Base-by-base conservation (phyloP, 2,113 vertebrate species). In the Dolichallabes microphthalmus region DNA sequence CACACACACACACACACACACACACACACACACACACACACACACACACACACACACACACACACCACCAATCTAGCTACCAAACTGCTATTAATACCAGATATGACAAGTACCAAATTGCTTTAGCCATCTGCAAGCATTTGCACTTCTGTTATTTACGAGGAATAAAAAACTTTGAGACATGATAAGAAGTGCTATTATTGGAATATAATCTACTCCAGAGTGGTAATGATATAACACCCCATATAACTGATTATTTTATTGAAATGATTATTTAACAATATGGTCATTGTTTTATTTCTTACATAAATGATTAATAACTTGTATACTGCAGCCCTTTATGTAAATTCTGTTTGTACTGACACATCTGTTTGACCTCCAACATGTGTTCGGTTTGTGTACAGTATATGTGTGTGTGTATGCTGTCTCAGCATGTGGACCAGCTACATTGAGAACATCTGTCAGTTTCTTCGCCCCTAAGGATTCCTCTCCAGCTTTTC, bases 391-490 rank as follows among this genome's bases (percentile, higher is more conserved):
- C 45, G 25, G 25, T 69, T 39, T 55, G 25, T 74, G 39, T 39
- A 76, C 53, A 32, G 57, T 35, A 19, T 68, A 15, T 35, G 57
- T 76, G 45, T 66, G 11, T 50, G 50, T 39, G 63, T 30, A n/a
- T 35, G 35, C 39, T 80, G 57, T 27, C 80, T 86, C 55, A 71
- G 84, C 84, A 79, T 45, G 85, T 80, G 63, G 61, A 68, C 57
- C 11, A 32, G 20, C 50, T 77, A 78, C 81, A 74, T 64, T 83
- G 32, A 86, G 14, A 80, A 83, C 74, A 75, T 63, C 58, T 83
- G 84, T 57, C 30, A 19, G 30, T 82, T 27, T 84, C 82, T 66
- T 52, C 53, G 22, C 6, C 50, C 61, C 27, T 79, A 82, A 39
- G 30, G 19, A 78, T 39, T 27, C n/a, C 9, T 75, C 71, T 27